These are phyloP conservation scores for Netelia inedita DNA, from an alignment of 2,888 invertebrate species.

Conservation along the genomic window DNA sequence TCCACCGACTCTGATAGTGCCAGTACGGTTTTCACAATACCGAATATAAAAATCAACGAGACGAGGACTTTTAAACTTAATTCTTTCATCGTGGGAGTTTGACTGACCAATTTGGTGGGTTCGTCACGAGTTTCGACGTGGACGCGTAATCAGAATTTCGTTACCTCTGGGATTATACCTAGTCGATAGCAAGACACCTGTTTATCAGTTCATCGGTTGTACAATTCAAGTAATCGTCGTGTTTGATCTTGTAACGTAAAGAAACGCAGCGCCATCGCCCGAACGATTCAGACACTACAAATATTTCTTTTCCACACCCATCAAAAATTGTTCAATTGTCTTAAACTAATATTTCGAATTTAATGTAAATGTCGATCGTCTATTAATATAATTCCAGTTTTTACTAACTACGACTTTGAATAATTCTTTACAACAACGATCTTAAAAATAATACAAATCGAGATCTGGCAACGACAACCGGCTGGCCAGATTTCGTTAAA, in stretches of 20 bases:
- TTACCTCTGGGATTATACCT: background rate
- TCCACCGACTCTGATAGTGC: slow-evolving; percentile 24
- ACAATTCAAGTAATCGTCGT: background rate
- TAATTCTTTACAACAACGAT: too few relatives aligned
- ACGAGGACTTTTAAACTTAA: slow-evolving; percentile 35
- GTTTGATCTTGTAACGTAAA: background rate
- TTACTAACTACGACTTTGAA: too few relatives aligned
- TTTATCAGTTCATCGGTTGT: slow-evolving; percentile 29
- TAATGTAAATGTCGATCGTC: too few relatives aligned
- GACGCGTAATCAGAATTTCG: slow-evolving; percentile 17
- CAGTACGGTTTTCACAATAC: background rate
- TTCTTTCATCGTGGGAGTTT: slow-evolving; percentile 41
- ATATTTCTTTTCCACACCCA: too few relatives aligned
- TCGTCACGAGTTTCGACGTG: background rate
- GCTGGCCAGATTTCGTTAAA: background rate
- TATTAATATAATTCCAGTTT: too few relatives aligned
- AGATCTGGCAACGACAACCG: too few relatives aligned
- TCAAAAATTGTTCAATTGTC: too few relatives aligned
- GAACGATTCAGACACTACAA: too few relatives aligned
- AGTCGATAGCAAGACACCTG: background rate
- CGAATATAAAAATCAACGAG: slow-evolving; percentile 34
- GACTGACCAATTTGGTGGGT: slow-evolving; percentile 25
- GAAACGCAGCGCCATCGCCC: background rate
- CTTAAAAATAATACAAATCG: too few relatives aligned
- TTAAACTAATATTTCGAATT: too few relatives aligned